A percentile compares a stretch with the other conserved stretches of the same genome.
Evolutionary conservation across 2,113 vertebrate genomes (phyloP).

Genomic region (Chaenocephalus aceratus): DNA sequence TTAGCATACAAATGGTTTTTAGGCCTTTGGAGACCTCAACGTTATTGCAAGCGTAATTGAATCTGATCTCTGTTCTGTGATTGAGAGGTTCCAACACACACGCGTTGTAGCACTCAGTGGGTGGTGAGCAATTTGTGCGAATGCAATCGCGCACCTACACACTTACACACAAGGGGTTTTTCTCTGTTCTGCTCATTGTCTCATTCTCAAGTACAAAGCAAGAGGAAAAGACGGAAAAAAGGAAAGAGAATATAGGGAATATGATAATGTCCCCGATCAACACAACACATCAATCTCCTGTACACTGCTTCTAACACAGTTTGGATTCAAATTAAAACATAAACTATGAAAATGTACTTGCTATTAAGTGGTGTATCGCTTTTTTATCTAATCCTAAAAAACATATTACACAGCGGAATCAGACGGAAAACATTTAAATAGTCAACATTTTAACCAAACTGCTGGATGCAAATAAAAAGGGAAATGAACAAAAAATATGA

Average conservation of each 20-base stretch:
- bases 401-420: neutral
- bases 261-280: neutral
- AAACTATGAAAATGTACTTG: neutral
- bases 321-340: neutral
- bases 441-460: neutral
- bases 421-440: neutral
- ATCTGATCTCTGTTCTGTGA: slow-evolving; percentile 74
- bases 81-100: slow-evolving; percentile 64
- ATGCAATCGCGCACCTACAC: neutral
- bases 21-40: slow-evolving; percentile 70
- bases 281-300: neutral
- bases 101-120: neutral
- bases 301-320: neutral
- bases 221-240: neutral
- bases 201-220: neutral
- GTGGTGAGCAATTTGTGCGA: neutral
- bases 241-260: neutral
- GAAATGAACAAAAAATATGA: neutral
- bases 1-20: slow-evolving; percentile 82
- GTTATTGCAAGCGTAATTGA: slow-evolving; percentile 80
- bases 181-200: slow-evolving; percentile 5
- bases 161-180: neutral
- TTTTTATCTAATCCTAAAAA: neutral
- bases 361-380: neutral
- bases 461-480: neutral